Evolutionary conservation across 2,888 invertebrate species (phyloP), one percentile per base, ranked within the genome.

Genomic region (Ichneumoninae sp.): DNA sequence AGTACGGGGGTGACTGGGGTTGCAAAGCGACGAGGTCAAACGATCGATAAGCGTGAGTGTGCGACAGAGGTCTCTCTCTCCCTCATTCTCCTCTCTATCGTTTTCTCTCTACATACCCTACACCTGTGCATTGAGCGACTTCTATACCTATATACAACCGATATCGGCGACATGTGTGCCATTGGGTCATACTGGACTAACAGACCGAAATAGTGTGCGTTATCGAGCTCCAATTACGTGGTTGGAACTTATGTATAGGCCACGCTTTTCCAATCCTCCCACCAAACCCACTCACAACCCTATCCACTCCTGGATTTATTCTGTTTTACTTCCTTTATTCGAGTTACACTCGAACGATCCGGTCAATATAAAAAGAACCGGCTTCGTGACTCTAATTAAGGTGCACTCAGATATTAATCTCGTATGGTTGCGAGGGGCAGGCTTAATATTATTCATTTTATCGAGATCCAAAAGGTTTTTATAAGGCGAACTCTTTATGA

Each of bases 1-100:
- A 69, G 47, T 68, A 19, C 54, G 76, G 66, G 52, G 54, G 72
- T 50, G 87, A 89, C 89, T 87, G 84, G 87, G 87, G 89, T 89
- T 90, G 85, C 87, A 86, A 89, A 87, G 88, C 87, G 88, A 84
- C 85, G 89, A 87, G 89, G 88, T 89, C 89, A 86, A 90, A 90
- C 89, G 89, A 89, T 91, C 91, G 90, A 89, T 89, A 90, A 30
- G 68, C 75, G 66, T 75, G 80, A 72, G 76, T 74, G 84, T 80
- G 79, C 76, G 78, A 66, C 68, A 47, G 40, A 72, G 60, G 36
- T 33, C 40, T 79, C 69, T 69, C 74, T 65, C 81, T 60, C 52
- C 10, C 74, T 74, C 19, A 40, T 68, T 44, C 19, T 50, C 8
- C 40, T 50, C 30, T 52, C 44, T 70, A 22, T 77, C 40, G 65